phyloP scores from a whole-genome alignment of 2,113 vertebrate genomes.

The Megaleporinus macrocephalus region DNA sequence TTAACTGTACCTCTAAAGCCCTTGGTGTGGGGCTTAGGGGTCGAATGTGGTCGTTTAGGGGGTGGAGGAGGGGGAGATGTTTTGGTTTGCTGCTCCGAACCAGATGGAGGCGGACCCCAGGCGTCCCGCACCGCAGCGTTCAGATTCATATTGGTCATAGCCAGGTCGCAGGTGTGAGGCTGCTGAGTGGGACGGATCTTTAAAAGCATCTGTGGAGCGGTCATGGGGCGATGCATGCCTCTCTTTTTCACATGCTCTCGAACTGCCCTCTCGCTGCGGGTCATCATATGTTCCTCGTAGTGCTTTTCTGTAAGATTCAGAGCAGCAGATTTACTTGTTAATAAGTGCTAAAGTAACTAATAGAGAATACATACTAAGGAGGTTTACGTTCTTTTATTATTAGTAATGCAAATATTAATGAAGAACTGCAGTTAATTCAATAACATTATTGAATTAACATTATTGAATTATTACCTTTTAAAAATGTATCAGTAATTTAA shows the following conservation, averaged over 20 bases:
- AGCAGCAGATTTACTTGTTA: background rate
- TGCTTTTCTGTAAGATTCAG: constrained; percentile 36
- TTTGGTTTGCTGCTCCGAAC: background rate
- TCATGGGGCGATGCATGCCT: constrained; percentile 48
- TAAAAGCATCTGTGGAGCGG: constrained; percentile 71
- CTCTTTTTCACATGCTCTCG: constrained; percentile 58
- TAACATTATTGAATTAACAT: too few relatives aligned
- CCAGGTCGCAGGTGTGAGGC: constrained; percentile 26
- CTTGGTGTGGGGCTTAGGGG: background rate
- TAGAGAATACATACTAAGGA: background rate
- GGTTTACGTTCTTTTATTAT: background rate
- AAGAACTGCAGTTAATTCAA: too few relatives aligned
- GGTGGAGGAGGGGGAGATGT: constrained; percentile 43
- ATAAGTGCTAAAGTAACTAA: background rate
- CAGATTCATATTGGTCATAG: constrained; percentile 59
- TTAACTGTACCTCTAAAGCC: constrained; percentile 49
- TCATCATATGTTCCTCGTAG: constrained; percentile 17
- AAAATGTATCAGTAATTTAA: too few relatives aligned
- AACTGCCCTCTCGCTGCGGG: constrained; percentile 56
- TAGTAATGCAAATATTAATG: too few relatives aligned
- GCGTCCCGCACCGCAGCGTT: constrained; percentile 61
- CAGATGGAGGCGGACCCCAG: constrained; percentile 57
- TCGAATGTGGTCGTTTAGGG: background rate
- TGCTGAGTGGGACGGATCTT: constrained; percentile 68
- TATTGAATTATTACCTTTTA: too few relatives aligned